A percentile compares a stretch with the other conserved stretches of the same genome.
phyloP scores from a whole-genome alignment of 2,113 vertebrate genomes.

The Calcarius ornatus region DNA sequence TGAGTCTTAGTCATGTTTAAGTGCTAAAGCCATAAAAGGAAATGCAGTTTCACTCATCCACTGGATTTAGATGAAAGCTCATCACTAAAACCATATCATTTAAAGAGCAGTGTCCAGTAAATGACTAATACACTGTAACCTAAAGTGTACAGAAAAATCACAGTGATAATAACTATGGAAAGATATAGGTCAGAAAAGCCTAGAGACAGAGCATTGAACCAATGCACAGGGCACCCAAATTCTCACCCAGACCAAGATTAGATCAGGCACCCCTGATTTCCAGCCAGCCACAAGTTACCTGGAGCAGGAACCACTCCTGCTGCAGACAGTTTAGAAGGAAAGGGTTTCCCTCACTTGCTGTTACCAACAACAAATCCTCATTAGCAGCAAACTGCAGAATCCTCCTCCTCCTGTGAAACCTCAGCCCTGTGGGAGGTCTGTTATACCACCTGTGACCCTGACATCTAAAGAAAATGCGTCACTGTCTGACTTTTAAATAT shows the following conservation, averaged over 20 bases:
- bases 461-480: rapidly evolving
- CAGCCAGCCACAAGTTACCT: rapidly evolving
- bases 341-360: neutral
- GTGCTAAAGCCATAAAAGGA: neutral
- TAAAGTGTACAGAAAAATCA: neutral
- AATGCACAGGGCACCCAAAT: neutral
- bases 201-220: rapidly evolving
- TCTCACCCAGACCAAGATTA: neutral
- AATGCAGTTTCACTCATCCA: neutral
- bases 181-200: neutral
- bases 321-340: neutral
- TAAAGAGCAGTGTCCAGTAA: neutral
- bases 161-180: neutral
- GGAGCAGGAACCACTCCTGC: neutral
- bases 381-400: neutral
- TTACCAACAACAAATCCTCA: neutral
- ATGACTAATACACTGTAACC: neutral
- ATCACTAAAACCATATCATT: neutral
- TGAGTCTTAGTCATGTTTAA: neutral
- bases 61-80: neutral
- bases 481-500: neutral
- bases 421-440: neutral
- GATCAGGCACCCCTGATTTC: neutral
- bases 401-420: neutral
- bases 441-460: neutral